Percentiles rank a stretch among this genome's conserved stretches.
phyloP scores from a whole-genome alignment of 2,113 vertebrate species.

The Promerops cafer region DNA sequence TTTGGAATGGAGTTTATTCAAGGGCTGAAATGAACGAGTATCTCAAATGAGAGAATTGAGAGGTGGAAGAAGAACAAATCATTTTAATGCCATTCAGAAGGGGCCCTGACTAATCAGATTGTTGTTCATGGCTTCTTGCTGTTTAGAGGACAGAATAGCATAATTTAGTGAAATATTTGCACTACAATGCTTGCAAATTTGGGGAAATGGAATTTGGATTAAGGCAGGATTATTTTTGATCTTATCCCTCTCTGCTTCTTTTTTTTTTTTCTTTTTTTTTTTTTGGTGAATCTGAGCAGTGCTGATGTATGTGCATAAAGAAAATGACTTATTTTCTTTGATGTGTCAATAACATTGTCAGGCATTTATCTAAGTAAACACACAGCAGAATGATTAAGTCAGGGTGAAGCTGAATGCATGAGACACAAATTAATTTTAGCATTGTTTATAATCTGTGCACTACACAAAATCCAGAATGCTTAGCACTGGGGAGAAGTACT shows the following conservation, averaged over 20 bases:
- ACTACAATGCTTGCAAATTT: conserved; percentile 29
- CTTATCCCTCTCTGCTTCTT: background rate
- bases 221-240: conserved; percentile 48
- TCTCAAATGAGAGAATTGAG: background rate
- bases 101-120: conserved; percentile 4
- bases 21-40: background rate
- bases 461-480: background rate
- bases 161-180: conserved; percentile 32
- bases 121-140: conserved; percentile 10
- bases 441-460: conserved; percentile 30
- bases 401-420: background rate
- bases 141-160: background rate
- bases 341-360: conserved; percentile 38
- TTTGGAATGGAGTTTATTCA: background rate
- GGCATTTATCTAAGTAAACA: conserved; percentile 54
- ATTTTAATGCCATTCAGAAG: conserved; percentile 5
- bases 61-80: background rate
- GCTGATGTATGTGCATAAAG: background rate
- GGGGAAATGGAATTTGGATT: conserved; percentile 44
- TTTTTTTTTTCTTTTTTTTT: background rate
- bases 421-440: conserved; percentile 41
- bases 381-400: conserved; percentile 14
- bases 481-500: background rate
- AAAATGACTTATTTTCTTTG: conserved; percentile 47
- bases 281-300: background rate